Evolutionary conservation across 2,113 vertebrate genomes (phyloP).

Genomic region (Catagonus wagneri): DNA sequence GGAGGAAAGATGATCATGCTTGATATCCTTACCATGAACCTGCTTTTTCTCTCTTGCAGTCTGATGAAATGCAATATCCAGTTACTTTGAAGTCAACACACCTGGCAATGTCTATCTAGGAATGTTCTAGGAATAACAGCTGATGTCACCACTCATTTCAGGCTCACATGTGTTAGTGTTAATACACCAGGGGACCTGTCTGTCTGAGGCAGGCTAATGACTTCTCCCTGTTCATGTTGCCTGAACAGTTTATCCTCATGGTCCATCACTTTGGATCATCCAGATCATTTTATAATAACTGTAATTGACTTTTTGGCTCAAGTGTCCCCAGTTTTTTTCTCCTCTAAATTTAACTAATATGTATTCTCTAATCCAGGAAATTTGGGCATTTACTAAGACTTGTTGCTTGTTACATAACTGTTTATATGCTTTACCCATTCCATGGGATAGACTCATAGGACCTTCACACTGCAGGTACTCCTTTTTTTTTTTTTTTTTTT

Average conservation of each 20-base stretch:
- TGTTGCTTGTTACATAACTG: background rate
- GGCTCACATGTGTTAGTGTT: conserved; percentile 21
- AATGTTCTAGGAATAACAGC: conserved; percentile 66
- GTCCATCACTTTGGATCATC: background rate
- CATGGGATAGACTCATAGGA: background rate
- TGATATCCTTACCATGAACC: conserved; percentile 12
- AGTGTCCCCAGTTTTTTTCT: background rate
- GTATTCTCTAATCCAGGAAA: background rate
- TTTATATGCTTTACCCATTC: background rate
- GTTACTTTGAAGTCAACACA: conserved; percentile 72
- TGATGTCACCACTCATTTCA: conserved; percentile 52
- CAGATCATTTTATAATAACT: conserved; percentile 36
- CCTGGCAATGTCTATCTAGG: conserved; percentile 56
- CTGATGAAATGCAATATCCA: conserved; percentile 68
- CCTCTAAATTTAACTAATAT: background rate
- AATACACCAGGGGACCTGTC: background rate
- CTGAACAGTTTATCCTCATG: background rate
- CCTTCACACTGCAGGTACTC: background rate
- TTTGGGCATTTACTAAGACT: background rate
- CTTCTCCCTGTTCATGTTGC: background rate
- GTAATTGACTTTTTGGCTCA: background rate
- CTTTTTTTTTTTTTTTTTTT: background rate
- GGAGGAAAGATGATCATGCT: conserved; percentile 45
- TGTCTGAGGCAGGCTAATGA: background rate
- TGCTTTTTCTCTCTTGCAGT: conserved; percentile 48